A percentile compares a stretch with the other conserved stretches of the same genome.
Evolutionary conservation across 2,888 invertebrate species (phyloP).

Genomic region (Yponomeuta malinellus): DNA sequence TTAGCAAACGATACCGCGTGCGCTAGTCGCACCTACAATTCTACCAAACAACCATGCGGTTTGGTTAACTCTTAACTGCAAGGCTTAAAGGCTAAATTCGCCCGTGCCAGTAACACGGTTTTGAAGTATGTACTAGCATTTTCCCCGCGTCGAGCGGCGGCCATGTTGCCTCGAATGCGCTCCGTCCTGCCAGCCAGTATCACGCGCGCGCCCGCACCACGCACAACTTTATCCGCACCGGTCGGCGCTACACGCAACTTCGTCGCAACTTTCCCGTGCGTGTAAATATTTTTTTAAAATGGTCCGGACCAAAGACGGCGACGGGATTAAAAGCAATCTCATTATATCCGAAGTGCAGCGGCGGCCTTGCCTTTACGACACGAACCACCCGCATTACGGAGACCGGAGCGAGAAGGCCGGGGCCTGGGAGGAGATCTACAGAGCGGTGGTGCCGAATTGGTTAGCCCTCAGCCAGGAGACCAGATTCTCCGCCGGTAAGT

Average conservation of each 20-base stretch:
- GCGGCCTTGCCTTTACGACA: slow-evolving; percentile 60
- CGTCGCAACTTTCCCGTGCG: neutral
- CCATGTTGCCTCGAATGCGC: slow-evolving; percentile 53
- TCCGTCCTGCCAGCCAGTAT: slow-evolving; percentile 49
- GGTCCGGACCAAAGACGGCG: slow-evolving; percentile 60
- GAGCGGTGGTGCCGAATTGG: slow-evolving; percentile 65
- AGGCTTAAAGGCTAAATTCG: neutral
- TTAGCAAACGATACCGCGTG: slow-evolving; percentile 1
- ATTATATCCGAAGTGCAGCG: slow-evolving; percentile 63
- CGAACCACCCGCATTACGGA: slow-evolving; percentile 59
- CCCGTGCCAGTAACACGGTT: slow-evolving; percentile 29
- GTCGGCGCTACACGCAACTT: neutral
- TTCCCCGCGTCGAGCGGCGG: slow-evolving; percentile 48
- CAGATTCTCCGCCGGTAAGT: slow-evolving; percentile 65
- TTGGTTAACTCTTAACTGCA: neutral
- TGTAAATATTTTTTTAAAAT: slow-evolving; percentile 29
- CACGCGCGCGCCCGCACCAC: slow-evolving; percentile 59
- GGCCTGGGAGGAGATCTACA: slow-evolving; percentile 68
- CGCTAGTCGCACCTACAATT: neutral
- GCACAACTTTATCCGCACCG: slow-evolving; percentile 35
- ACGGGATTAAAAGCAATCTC: slow-evolving; percentile 58
- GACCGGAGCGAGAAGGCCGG: slow-evolving; percentile 63
- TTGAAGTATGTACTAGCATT: slow-evolving; percentile 44
- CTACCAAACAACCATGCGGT: neutral
- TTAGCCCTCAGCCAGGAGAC: slow-evolving; percentile 50